phyloP scores from a whole-genome alignment of 1,140 invertebrate species.

The Himalopsyche phryganea region DNA sequence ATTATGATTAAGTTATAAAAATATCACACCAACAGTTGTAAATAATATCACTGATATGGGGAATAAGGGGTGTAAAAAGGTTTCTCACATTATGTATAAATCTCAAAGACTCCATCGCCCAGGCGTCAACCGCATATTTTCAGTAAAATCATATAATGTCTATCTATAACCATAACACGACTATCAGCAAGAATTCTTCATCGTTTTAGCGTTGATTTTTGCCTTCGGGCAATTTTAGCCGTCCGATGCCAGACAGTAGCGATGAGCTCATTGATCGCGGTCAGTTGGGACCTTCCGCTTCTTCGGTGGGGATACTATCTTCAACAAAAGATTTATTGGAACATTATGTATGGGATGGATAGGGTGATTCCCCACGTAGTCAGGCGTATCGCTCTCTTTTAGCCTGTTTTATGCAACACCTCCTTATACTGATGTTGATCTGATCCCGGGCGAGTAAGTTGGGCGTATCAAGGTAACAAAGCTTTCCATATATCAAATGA shows the following conservation, averaged over 20 bases:
- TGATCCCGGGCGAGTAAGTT: neutral
- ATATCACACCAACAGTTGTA: no score
- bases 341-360: constrained; percentile 24
- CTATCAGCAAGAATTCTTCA: no score
- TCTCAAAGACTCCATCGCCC: no score
- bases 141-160: no score
- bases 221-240: constrained; percentile 14
- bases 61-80: no score
- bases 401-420: constrained; percentile 24
- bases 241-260: neutral
- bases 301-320: constrained; percentile 15
- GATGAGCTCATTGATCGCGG: constrained; percentile 7
- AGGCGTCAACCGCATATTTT: no score
- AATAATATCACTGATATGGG: no score
- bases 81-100: no score
- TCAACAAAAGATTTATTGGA: constrained; percentile 20
- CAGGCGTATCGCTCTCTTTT: constrained; percentile 22
- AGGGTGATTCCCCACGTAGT: constrained; percentile 19
- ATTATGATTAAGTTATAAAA: no score
- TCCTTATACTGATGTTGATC: constrained; percentile 1
- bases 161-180: no score
- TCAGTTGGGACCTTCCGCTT: constrained; percentile 4
- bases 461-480: no score
- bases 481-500: no score
- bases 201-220: constrained; percentile 15